Evolutionary conservation across 2,797 vertebrate genomes (phyloP).

Genomic region (Hirundo rustica): DNA sequence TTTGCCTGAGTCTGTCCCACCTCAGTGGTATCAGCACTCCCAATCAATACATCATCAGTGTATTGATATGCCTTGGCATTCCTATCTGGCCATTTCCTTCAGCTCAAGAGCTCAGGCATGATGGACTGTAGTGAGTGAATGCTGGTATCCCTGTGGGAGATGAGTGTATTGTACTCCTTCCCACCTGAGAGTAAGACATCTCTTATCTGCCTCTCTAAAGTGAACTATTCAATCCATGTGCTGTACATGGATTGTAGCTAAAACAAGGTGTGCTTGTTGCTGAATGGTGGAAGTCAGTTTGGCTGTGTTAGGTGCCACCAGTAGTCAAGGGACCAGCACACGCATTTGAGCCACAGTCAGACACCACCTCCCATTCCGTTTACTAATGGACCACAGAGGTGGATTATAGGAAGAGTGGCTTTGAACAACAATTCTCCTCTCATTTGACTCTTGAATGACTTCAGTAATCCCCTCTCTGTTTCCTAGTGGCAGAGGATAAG

Average conservation of each 20-base stretch:
- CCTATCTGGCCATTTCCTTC: not conserved
- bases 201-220: not conserved
- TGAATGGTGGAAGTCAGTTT: not conserved
- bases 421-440: not conserved
- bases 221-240: not conserved
- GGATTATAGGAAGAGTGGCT: not conserved
- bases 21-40: not conserved
- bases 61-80: too few species aligned
- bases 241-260: not conserved
- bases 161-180: not conserved
- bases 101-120: rapidly evolving
- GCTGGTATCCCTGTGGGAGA: too few species aligned
- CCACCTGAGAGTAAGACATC: not conserved
- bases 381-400: rapidly evolving
- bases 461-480: not conserved
- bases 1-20: not conserved
- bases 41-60: not conserved
- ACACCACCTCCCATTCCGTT: too few species aligned
- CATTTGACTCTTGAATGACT: not conserved
- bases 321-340: not conserved
- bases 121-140: not conserved
- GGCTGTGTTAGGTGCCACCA: rapidly evolving
- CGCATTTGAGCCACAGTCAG: rapidly evolving
- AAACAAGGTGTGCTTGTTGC: not conserved
- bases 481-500: not conserved